Evolutionary conservation across 2,113 vertebrate species (phyloP).

Genomic region (Felis catus): F.catus_Fca126_mat1.0 CM031423.1:48133501-48134000

Average conservation of each 20-base stretch:
- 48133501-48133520: conserved; percentile 13
- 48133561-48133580: background rate
- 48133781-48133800: background rate
- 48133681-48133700: background rate
- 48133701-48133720: background rate
- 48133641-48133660: background rate
- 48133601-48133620: conserved; percentile 23
- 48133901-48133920: conserved; percentile 6
- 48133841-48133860: background rate
- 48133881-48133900: background rate
- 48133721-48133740: background rate
- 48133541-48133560: conserved; percentile 22
- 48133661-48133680: background rate
- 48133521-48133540: conserved; percentile 42
- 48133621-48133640: conserved; percentile 14
- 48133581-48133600: conserved; percentile 19
- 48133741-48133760: background rate
- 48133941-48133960: background rate
- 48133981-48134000: background rate
- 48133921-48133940: background rate
- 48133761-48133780: background rate
- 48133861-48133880: background rate
- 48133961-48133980: background rate
- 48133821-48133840: background rate
- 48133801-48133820: background rate